These are phyloP conservation scores for Pocillopora verrucosa DNA, from an alignment of 64 coral and sea anemone genomes.

Conservation along the genomic window DNA sequence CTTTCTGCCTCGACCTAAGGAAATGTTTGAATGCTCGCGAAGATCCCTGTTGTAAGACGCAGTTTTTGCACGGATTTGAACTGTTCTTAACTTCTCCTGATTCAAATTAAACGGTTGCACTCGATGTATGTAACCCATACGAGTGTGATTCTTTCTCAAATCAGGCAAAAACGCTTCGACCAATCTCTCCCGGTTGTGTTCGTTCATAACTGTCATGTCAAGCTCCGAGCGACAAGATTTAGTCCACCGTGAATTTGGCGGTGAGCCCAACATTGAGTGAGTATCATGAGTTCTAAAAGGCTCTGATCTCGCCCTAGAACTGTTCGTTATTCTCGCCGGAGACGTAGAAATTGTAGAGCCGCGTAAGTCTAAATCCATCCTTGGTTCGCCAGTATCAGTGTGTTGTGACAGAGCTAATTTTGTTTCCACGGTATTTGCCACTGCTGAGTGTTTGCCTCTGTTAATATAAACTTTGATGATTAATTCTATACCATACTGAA, in stretches of 20 bases:
- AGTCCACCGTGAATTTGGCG: conserved; percentile 6
- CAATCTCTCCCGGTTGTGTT: conserved; percentile 66
- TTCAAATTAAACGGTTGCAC: conserved; percentile 73
- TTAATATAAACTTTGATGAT: conserved; percentile 23
- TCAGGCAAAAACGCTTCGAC: conserved; percentile 75
- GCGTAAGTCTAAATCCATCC: not conserved
- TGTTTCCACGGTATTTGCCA: not conserved
- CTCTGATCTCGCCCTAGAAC: conserved; percentile 27
- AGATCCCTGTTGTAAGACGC: conserved; percentile 57
- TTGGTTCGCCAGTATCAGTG: not conserved
- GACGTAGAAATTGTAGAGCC: not conserved
- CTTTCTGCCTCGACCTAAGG: conserved; percentile 65
- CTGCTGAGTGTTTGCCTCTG: not conserved
- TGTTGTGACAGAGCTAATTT: not conserved
- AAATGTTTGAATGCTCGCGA: conserved; percentile 66
- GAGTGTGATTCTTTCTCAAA: conserved; percentile 59
- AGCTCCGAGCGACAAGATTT: conserved; percentile 76
- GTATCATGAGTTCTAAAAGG: conserved; percentile 15
- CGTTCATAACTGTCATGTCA: conserved; percentile 63
- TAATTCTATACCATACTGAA: not conserved
- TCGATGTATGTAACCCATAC: conserved; percentile 63
- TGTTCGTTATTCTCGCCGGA: not conserved
- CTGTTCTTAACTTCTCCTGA: conserved; percentile 83
- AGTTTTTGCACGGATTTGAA: conserved; percentile 88
- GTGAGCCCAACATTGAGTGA: not conserved